Percentiles rank a stretch among this genome's conserved stretches.
These are phyloP conservation scores for Fukomys damarensis DNA, from an alignment of 2,113 vertebrate genomes.

Conservation along the genomic window DNA sequence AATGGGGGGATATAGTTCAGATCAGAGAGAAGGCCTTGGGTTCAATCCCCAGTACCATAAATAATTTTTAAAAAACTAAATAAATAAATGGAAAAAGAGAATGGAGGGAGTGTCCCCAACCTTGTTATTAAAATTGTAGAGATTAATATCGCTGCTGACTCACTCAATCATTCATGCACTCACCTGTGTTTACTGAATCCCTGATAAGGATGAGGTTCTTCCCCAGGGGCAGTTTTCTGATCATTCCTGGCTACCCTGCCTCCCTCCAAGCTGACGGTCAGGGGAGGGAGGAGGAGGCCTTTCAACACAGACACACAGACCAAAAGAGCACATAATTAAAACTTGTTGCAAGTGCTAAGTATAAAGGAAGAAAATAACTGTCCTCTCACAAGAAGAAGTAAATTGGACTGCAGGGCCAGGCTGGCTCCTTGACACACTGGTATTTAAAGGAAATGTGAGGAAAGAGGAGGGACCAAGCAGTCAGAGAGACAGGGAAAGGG, in stretches of 20 bases:
- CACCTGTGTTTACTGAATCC: background rate
- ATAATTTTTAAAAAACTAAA: background rate
- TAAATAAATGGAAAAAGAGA: background rate
- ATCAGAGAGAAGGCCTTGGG: background rate
- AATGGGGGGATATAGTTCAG: background rate
- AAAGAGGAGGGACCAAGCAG: background rate
- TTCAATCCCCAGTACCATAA: background rate
- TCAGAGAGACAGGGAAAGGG: background rate
- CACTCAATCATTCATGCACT: background rate
- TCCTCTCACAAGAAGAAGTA: background rate
- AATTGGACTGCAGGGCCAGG: background rate
- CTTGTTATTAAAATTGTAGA: background rate
- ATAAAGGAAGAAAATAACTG: constrained; percentile 42
- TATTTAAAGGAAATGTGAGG: background rate
- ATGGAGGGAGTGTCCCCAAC: accelerated
- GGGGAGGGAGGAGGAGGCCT: background rate
- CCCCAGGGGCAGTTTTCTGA: background rate
- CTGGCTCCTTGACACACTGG: background rate
- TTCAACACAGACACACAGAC: background rate
- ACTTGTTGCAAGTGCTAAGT: background rate
- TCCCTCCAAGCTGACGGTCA: background rate
- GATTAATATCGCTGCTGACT: background rate
- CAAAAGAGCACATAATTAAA: constrained; percentile 60
- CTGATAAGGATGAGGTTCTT: too few relatives aligned
- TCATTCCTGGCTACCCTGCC: too few relatives aligned